Evolutionary conservation across 2,888 invertebrate genomes (phyloP).

Genomic region (Drosophila fungiperda): DNA sequence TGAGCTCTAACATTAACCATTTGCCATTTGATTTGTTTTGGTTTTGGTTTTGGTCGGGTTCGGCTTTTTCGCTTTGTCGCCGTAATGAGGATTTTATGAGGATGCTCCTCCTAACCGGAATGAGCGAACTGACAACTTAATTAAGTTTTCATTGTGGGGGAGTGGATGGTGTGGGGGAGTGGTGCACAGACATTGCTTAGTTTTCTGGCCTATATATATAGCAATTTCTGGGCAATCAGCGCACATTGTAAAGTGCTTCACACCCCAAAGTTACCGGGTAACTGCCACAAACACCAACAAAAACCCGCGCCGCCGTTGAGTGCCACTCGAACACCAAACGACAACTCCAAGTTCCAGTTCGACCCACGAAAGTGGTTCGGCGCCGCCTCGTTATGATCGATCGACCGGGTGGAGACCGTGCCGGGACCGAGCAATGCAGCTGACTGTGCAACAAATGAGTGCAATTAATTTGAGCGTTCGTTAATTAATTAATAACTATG

Average conservation of each 20-base stretch:
- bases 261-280: slow-evolving; percentile 3
- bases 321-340: slow-evolving; percentile 53
- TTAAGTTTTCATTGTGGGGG: slow-evolving; percentile 73
- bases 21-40: slow-evolving; percentile 75
- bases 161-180: neutral
- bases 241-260: slow-evolving; percentile 35
- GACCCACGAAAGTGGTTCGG: slow-evolving; percentile 32
- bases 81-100: slow-evolving; percentile 77
- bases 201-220: slow-evolving; percentile 12
- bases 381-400: slow-evolving; percentile 62
- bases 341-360: slow-evolving; percentile 11
- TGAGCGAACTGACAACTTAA: slow-evolving; percentile 71
- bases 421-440: slow-evolving; percentile 34
- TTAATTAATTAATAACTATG: slow-evolving; percentile 77
- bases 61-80: slow-evolving; percentile 51
- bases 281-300: slow-evolving; percentile 25
- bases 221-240: slow-evolving; percentile 47
- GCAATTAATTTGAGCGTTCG: slow-evolving; percentile 77
- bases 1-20: slow-evolving; percentile 64
- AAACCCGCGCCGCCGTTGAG: slow-evolving; percentile 21
- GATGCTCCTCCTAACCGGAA: slow-evolving; percentile 48
- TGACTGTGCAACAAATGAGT: slow-evolving; percentile 76
- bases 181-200: neutral
- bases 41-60: slow-evolving; percentile 54
- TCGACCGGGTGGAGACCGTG: slow-evolving; percentile 27